A percentile compares a stretch with the other conserved stretches of the same genome.
These are phyloP conservation scores for Perodicticus potto DNA, from an alignment of 2,797 vertebrate genomes.

Conservation along the genomic window DNA sequence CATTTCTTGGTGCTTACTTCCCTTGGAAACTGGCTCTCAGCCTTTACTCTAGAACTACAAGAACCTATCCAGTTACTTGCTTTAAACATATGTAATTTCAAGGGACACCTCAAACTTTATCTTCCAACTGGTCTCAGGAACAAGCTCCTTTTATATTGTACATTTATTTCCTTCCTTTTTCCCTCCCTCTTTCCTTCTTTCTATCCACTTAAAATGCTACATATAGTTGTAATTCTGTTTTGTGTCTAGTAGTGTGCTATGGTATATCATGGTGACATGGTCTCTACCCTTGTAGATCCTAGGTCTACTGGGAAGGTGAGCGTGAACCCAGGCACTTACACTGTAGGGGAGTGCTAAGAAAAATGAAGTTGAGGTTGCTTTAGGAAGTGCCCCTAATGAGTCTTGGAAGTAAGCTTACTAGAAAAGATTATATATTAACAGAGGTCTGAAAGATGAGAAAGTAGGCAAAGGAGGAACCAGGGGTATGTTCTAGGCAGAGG, in stretches of 20 bases:
- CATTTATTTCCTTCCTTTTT: neutral
- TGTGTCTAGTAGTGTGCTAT: neutral
- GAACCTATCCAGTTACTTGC: neutral
- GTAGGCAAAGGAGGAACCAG: neutral
- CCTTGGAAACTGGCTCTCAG: constrained; percentile 4
- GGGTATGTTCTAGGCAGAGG: neutral
- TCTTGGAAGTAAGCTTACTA: neutral
- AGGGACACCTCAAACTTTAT: neutral
- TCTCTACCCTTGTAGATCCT: neutral
- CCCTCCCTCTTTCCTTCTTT: neutral
- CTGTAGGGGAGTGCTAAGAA: neutral
- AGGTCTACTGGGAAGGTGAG: neutral
- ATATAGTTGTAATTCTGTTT: neutral
- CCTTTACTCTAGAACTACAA: neutral
- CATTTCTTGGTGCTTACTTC: neutral
- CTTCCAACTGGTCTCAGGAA: constrained; percentile 12
- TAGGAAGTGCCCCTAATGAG: neutral
- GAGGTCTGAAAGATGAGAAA: neutral
- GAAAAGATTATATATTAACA: neutral
- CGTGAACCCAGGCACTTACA: neutral
- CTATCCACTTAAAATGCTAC: constrained; percentile 43
- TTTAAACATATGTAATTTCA: constrained; percentile 36
- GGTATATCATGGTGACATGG: neutral
- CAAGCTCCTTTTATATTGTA: neutral
- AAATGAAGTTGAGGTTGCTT: neutral